A percentile compares a stretch with the other conserved stretches of the same genome.
Conservation (phyloP, 2,797 vertebrate genomes). For the Melanotaenia maccullochi region DNA sequence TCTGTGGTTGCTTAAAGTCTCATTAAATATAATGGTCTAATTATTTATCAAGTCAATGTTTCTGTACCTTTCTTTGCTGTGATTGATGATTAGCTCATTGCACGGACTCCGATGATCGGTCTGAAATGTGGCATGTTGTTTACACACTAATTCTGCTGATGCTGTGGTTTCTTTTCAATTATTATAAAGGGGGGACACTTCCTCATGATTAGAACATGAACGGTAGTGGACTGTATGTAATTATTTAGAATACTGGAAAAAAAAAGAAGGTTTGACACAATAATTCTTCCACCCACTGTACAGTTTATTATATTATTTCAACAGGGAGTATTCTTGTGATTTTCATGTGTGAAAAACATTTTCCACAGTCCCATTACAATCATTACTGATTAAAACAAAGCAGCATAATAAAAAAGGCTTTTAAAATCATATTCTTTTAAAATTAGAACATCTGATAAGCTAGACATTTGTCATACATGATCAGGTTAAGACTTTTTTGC, state of each 20-base stretch:
- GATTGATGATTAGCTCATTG: background rate
- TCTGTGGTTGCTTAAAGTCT: background rate
- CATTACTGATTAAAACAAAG: constrained; percentile 45
- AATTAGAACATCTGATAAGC: constrained; percentile 11
- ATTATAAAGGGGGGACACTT: no score
- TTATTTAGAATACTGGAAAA: background rate
- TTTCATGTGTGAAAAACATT: constrained; percentile 34
- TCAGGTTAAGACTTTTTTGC: constrained; percentile 22
- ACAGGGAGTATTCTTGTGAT: constrained; percentile 51
- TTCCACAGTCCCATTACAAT: constrained; percentile 38
- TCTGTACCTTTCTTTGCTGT: background rate
- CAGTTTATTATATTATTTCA: constrained; percentile 61
- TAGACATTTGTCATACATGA: constrained; percentile 4
- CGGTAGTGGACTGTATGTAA: no score
- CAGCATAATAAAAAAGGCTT: constrained; percentile 47
- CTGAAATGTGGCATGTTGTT: no score
- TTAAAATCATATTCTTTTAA: constrained; percentile 7
- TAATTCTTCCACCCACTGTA: constrained; percentile 28
- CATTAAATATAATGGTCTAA: background rate
- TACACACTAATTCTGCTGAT: no score
- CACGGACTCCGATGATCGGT: no score
- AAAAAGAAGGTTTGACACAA: background rate
- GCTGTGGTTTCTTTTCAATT: no score
- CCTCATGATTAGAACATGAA: no score
- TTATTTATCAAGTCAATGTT: background rate